Evolutionary conservation across 1,140 invertebrate genomes (phyloP).

Genomic region (Tetragnatha versicolor): DNA sequence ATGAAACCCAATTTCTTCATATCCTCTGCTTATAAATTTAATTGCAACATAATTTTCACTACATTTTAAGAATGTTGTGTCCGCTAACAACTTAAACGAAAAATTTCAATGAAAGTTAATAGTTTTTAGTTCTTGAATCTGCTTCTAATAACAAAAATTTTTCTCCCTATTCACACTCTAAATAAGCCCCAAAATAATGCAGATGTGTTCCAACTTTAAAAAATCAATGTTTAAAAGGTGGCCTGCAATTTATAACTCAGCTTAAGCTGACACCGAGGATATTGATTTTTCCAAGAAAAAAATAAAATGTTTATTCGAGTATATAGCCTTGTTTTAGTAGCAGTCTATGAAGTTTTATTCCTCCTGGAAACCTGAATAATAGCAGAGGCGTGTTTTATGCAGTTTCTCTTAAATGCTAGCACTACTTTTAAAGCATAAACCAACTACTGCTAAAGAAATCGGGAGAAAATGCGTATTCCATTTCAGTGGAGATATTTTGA

Average conservation of each 20-base stretch:
- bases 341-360: conserved; percentile 8
- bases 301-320: conserved; percentile 20
- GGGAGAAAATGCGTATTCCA: conserved; percentile 25
- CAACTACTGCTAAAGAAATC: conserved; percentile 28
- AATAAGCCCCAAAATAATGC: too few relatives aligned
- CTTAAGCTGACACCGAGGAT: too few relatives aligned
- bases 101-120: too few relatives aligned
- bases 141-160: too few relatives aligned
- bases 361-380: conserved; percentile 22
- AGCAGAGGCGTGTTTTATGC: background rate
- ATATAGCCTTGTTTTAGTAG: conserved; percentile 27
- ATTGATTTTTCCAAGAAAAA: background rate
- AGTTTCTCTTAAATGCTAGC: conserved; percentile 5
- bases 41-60: too few relatives aligned
- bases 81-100: too few relatives aligned
- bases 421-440: conserved; percentile 5
- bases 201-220: too few relatives aligned
- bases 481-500: background rate
- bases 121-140: too few relatives aligned
- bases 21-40: too few relatives aligned
- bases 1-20: too few relatives aligned
- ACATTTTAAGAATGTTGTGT: too few relatives aligned
- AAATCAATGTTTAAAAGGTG: conserved; percentile 7
- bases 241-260: background rate
- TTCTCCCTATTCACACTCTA: too few relatives aligned